Conservation (phyloP, 2,888 invertebrate species). For the Drosophila algonquin region DNA sequence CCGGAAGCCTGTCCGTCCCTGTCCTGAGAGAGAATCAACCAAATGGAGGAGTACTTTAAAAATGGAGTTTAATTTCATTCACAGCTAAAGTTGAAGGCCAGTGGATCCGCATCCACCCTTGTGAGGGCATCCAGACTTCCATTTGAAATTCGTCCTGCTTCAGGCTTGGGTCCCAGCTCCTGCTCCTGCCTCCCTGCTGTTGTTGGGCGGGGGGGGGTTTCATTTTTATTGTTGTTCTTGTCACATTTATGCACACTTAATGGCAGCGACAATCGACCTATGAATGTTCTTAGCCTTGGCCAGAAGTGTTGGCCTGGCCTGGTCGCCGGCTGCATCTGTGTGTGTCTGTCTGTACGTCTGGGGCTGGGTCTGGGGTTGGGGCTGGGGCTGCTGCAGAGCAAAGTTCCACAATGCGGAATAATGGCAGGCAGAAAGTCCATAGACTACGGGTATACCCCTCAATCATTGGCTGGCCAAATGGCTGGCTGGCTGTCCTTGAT, state of each 20-base stretch:
- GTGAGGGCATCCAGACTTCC: not conserved
- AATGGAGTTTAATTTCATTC: not conserved
- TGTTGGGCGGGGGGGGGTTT: not conserved
- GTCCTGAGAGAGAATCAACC: not conserved
- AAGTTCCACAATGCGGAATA: conserved; percentile 58
- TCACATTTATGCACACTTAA: conserved; percentile 70
- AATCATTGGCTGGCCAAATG: not conserved
- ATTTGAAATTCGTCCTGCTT: not conserved
- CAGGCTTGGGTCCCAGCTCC: too few relatives aligned
- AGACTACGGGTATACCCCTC: not conserved
- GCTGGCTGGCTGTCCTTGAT: not conserved
- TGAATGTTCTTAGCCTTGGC: conserved; percentile 71
- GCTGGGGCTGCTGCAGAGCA: conserved; percentile 20
- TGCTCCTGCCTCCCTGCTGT: conserved; percentile 2
- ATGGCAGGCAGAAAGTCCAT: conserved; percentile 34
- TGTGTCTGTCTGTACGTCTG: conserved; percentile 3
- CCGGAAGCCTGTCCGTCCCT: too few relatives aligned
- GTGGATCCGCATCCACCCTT: too few relatives aligned
- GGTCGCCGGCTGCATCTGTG: not conserved
- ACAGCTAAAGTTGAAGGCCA: not conserved
- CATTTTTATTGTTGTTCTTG: conserved; percentile 52
- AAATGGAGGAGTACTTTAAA: not conserved
- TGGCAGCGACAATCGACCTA: conserved; percentile 73
- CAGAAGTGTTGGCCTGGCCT: conserved; percentile 8
- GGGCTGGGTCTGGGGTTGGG: not conserved